Base-by-base conservation (phyloP, 1,140 invertebrate genomes). In the Drosophila bifasciata region DNA sequence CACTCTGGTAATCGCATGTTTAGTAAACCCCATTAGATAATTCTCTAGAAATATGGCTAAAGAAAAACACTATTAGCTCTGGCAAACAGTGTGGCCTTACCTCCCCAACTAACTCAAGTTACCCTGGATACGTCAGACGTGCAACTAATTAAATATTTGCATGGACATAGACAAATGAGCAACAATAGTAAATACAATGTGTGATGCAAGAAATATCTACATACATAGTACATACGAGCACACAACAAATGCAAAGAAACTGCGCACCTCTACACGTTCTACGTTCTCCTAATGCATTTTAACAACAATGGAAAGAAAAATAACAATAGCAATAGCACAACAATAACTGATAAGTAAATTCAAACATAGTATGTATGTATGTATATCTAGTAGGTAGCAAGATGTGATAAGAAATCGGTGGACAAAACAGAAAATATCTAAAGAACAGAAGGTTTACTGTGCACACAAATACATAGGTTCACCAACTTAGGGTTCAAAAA, bases 91-190 rank as follows among this genome's bases (percentile, higher is more conserved):
- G 17, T 53, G 57, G 39, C 56, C 40, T 59, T 28, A 49, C 49
- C 23, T 19, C 49, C 51, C 16, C 66, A 55, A 76, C 66, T 79
- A 68, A 73, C 68, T 72, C 52, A 56, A 76, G 57, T 59, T 61
- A 60, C 41, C 61, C 36, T 46, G 40, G 66, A 15, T 36, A 15
- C 44, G 23, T 52, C 17, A 19, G 36, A 61, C 53, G 45, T 25
- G 7, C 21, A 46, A 50, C 49, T 68, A 56, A 68, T 52, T 66
- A 50, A 74, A 83, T 85, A 63, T 79, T 64, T 56, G 16, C 44
- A 28, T 40, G 61, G 53, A 49, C 19, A 48, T 53, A 52, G 53
- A 53, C 19, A 51, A 46, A 52, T 32, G 50, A 71, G 45, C 40
- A 52, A 52, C 28, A n/a, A 41, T 6, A 21, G 11, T 8, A 9